Percentiles rank a stretch among this genome's conserved stretches.
phyloP scores from a whole-genome alignment of 2,888 invertebrate species.

The Sphinx pinastri region DNA sequence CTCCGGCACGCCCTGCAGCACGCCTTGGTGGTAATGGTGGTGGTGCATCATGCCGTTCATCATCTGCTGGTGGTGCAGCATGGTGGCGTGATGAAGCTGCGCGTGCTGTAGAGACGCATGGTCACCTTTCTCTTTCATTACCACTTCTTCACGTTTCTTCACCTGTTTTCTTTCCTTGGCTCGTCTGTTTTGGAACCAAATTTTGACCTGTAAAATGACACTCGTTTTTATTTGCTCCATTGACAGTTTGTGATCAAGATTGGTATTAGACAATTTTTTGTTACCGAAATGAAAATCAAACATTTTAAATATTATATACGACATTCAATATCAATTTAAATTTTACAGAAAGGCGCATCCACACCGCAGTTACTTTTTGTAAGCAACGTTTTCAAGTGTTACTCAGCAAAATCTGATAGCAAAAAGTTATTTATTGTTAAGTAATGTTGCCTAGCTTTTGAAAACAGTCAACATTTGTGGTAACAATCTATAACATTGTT shows the following conservation, averaged over 20 bases:
- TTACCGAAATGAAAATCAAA: neutral
- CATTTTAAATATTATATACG: too few species aligned
- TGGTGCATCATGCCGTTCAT: conserved; percentile 83
- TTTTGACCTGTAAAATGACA: conserved; percentile 83
- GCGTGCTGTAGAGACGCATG: conserved; percentile 79
- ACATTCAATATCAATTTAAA: too few species aligned
- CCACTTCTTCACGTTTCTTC: conserved; percentile 92
- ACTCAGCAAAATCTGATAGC: too few species aligned
- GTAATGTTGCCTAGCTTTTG: too few species aligned
- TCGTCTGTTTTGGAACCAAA: conserved; percentile 96
- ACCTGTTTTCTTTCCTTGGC: conserved; percentile 96
- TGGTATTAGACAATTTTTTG: neutral
- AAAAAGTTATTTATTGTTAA: too few species aligned
- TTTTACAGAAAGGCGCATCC: too few species aligned
- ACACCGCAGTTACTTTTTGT: too few species aligned
- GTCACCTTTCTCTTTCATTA: conserved; percentile 84
- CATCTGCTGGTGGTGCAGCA: conserved; percentile 82
- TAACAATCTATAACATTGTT: too few species aligned
- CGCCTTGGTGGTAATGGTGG: conserved; percentile 80
- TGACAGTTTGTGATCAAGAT: too few species aligned
- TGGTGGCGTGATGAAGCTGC: conserved; percentile 80
- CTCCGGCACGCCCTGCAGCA: conserved; percentile 80
- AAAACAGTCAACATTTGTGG: too few species aligned
- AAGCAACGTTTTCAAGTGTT: too few species aligned
- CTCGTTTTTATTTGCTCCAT: neutral